phyloP scores from a whole-genome alignment of 2,113 vertebrate species.

The Lagopus leucura region DNA sequence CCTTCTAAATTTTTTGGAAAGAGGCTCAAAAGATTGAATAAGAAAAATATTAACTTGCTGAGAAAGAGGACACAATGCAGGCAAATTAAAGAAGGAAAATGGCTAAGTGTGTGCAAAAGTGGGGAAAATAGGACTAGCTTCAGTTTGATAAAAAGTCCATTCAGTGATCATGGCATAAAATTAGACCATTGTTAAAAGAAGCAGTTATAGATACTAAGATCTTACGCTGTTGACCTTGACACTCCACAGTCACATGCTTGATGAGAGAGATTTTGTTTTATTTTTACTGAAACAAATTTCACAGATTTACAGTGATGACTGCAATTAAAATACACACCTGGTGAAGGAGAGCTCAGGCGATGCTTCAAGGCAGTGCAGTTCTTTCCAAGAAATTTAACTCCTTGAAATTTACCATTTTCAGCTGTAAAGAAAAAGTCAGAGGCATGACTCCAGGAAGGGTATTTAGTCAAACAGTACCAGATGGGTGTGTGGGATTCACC shows the following conservation, averaged over 20 bases:
- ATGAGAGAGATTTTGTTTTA: constrained; percentile 39
- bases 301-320: constrained; percentile 14
- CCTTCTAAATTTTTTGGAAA: not conserved
- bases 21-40: not conserved
- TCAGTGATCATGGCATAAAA: not conserved
- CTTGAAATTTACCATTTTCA: constrained; percentile 52
- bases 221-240: not conserved
- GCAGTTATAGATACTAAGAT: not conserved
- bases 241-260: not conserved
- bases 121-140: not conserved
- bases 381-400: constrained; percentile 44
- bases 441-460: constrained; percentile 34
- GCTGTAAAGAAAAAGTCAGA: constrained; percentile 33
- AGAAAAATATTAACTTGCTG: not conserved
- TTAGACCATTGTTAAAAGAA: not conserved
- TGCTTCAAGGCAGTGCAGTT: constrained; percentile 9
- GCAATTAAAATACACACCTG: constrained; percentile 25
- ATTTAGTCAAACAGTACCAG: constrained; percentile 55
- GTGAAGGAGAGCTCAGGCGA: constrained; percentile 9
- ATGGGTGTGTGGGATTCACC: constrained; percentile 31
- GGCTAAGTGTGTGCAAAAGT: not conserved
- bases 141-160: not conserved
- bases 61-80: constrained; percentile 1
- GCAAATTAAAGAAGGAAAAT: not conserved
- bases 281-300: constrained; percentile 44